Evolutionary conservation across 2,888 invertebrate species (phyloP).

Genomic region (Apoda limacodes): DNA sequence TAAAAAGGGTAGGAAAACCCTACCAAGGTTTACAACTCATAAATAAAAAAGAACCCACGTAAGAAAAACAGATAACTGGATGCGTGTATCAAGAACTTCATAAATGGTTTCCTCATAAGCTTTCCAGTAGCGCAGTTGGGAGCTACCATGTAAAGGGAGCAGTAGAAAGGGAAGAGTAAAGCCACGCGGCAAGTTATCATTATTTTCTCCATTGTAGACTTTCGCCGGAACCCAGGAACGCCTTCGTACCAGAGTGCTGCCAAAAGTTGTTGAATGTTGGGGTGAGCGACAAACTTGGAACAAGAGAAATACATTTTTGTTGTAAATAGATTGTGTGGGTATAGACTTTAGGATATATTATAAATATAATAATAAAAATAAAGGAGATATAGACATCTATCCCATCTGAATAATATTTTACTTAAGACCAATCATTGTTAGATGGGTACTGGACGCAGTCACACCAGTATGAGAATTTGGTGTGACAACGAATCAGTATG

Average conservation of each 20-base stretch:
- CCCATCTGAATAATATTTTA: too few relatives aligned
- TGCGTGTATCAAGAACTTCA: slow-evolving; percentile 96
- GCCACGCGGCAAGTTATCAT: slow-evolving; percentile 82
- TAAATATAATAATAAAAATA: too few relatives aligned
- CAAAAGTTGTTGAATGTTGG: slow-evolving; percentile 92
- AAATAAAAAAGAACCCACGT: slow-evolving; percentile 73
- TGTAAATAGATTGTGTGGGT: too few relatives aligned
- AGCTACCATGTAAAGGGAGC: slow-evolving; percentile 84
- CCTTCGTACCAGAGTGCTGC: slow-evolving; percentile 97
- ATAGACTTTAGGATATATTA: too few relatives aligned
- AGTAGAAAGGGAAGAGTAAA: slow-evolving; percentile 88
- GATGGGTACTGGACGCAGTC: too few relatives aligned
- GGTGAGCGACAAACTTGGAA: slow-evolving; percentile 94
- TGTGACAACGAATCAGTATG: too few relatives aligned
- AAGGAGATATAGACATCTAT: too few relatives aligned
- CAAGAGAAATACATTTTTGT: too few relatives aligned
- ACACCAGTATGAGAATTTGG: too few relatives aligned
- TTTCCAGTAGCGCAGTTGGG: slow-evolving; percentile 85
- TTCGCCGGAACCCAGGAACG: slow-evolving; percentile 91
- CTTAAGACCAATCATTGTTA: too few relatives aligned
- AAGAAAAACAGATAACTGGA: slow-evolving; percentile 95
- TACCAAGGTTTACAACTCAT: too few relatives aligned
- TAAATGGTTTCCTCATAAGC: slow-evolving; percentile 92
- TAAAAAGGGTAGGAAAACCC: too few relatives aligned
- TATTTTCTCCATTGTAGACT: slow-evolving; percentile 78